Percentiles rank a stretch among this genome's conserved stretches.
Evolutionary conservation across 2,888 invertebrate species (phyloP).

Genomic region (Thera obeliscata): DNA sequence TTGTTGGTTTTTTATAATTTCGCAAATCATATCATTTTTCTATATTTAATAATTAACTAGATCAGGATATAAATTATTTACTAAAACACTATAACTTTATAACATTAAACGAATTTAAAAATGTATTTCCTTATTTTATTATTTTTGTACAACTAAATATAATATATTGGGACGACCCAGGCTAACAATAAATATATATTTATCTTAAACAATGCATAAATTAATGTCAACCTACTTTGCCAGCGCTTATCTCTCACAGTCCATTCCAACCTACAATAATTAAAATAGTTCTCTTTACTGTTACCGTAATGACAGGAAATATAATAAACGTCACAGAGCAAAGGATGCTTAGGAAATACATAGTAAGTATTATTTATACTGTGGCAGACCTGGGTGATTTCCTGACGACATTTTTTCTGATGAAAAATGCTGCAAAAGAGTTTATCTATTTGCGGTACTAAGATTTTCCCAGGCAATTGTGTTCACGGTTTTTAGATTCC

Average conservation of each 20-base stretch:
- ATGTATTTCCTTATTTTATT: no score
- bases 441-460: conserved; percentile 9
- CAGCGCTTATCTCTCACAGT: background rate
- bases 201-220: background rate
- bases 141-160: no score
- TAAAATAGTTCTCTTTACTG: conserved; percentile 63
- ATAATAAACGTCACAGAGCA: conserved; percentile 68
- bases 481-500: background rate
- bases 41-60: no score
- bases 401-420: conserved; percentile 62
- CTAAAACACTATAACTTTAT: no score
- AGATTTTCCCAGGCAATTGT: conserved; percentile 9
- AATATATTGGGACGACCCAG: no score
- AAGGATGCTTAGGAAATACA: conserved; percentile 54
- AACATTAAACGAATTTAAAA: no score
- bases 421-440: conserved; percentile 27
- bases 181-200: no score
- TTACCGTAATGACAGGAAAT: conserved; percentile 77
- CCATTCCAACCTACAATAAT: conserved; percentile 41
- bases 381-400: conserved; percentile 58
- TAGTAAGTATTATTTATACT: conserved; percentile 26
- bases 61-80: no score
- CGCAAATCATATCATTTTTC: no score
- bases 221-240: background rate
- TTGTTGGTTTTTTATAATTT: no score